phyloP scores from a whole-genome alignment of 2,797 vertebrate genomes.

The Fistularia tabacaria region DNA sequence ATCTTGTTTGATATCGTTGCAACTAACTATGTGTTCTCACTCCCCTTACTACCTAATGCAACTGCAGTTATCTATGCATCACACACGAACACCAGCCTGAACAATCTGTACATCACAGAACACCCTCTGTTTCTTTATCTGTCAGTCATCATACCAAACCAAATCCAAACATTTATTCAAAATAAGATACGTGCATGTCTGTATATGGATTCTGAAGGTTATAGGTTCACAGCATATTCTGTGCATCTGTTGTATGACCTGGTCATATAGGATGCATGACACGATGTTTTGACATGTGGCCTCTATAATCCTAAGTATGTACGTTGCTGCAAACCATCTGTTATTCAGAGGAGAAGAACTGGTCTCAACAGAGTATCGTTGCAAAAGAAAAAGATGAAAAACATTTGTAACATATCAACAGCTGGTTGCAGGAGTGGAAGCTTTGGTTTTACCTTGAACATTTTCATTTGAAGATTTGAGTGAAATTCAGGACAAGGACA shows the following conservation, averaged over 20 bases:
- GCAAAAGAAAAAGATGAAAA: not conserved
- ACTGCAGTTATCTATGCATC: too few relatives aligned
- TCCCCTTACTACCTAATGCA: too few relatives aligned
- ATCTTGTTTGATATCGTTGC: too few relatives aligned
- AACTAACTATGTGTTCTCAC: too few relatives aligned
- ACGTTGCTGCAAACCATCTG: slow-evolving; percentile 54
- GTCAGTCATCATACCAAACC: too few relatives aligned
- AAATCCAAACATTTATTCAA: too few relatives aligned
- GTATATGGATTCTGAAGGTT: too few relatives aligned
- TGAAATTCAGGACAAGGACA: slow-evolving; percentile 24
- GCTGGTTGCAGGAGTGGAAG: slow-evolving; percentile 1
- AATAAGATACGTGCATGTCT: too few relatives aligned
- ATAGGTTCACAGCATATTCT: not conserved
- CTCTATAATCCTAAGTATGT: slow-evolving; percentile 40
- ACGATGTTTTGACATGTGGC: slow-evolving; percentile 27
- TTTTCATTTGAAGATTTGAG: slow-evolving; percentile 12
- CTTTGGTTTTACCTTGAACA: slow-evolving; percentile 1
- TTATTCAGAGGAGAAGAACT: slow-evolving; percentile 4
- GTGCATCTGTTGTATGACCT: slow-evolving; percentile 5
- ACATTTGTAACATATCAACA: slow-evolving; percentile 9
- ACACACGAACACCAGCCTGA: too few relatives aligned
- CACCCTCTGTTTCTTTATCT: too few relatives aligned
- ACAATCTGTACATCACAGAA: too few relatives aligned
- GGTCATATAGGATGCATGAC: slow-evolving; percentile 20
- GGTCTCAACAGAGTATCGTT: slow-evolving; percentile 9